Evolutionary conservation across 2,113 vertebrate species (phyloP).

Genomic region (Gobio gobio): DNA sequence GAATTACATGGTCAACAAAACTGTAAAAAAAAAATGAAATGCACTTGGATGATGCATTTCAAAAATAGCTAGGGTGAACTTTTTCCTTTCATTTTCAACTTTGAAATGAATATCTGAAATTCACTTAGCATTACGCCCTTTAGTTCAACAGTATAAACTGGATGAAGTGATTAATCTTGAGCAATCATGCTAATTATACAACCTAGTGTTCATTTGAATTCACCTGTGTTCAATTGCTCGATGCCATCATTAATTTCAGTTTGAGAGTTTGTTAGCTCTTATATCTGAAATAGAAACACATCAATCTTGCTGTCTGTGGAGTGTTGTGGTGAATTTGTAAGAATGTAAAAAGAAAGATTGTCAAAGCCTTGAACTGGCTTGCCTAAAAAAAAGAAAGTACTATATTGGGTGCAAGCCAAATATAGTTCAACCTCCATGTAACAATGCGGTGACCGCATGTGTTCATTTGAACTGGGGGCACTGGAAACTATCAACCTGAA

Average conservation of each 20-base stretch:
- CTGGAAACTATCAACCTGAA: neutral
- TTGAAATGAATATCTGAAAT: neutral
- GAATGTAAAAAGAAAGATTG: neutral
- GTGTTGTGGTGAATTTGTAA: neutral
- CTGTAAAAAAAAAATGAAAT: too few relatives aligned
- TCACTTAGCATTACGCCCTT: neutral
- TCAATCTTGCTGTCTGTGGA: neutral
- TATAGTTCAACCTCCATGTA: neutral
- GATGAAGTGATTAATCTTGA: conserved; percentile 4
- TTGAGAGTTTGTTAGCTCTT: neutral
- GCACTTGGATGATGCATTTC: too few relatives aligned
- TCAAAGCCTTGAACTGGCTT: neutral
- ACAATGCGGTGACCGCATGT: neutral
- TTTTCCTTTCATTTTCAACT: neutral
- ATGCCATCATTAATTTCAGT: neutral
- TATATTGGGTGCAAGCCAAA: neutral
- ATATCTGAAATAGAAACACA: neutral
- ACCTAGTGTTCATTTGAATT: neutral
- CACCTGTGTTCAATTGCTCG: neutral
- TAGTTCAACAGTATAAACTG: neutral
- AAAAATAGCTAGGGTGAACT: too few relatives aligned
- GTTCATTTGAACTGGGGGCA: neutral
- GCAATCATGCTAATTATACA: neutral
- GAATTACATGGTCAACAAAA: too few relatives aligned
- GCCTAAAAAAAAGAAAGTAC: neutral